A percentile compares a stretch with the other conserved stretches of the same genome.
Evolutionary conservation across 2,888 invertebrate species (phyloP).

Genomic region (Mechanitis messenoides): DNA sequence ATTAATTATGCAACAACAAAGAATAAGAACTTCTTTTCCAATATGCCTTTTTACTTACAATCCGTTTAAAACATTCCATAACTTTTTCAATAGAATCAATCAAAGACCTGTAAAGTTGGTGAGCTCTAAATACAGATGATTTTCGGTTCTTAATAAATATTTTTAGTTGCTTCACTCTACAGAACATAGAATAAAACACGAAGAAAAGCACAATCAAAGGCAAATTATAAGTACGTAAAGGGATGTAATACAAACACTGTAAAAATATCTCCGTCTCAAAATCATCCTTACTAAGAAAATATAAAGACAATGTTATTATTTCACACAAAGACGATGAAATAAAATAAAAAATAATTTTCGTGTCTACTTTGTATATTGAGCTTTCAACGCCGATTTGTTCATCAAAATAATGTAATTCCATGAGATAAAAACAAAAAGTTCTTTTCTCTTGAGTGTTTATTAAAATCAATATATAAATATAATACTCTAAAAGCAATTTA

Average conservation of each 20-base stretch:
- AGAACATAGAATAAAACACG: neutral
- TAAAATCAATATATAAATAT: neutral
- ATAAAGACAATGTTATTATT: neutral
- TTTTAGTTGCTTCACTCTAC: neutral
- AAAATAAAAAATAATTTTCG: neutral
- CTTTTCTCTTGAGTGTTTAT: neutral
- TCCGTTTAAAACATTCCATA: neutral
- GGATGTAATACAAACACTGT: neutral
- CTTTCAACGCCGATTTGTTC: neutral
- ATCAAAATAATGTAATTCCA: slow-evolving; percentile 2
- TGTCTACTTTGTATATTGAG: neutral
- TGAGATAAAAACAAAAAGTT: slow-evolving; percentile 1
- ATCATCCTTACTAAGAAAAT: neutral
- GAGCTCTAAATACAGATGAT: neutral
- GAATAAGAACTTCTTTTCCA: neutral
- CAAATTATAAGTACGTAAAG: neutral
- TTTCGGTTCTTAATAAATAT: neutral
- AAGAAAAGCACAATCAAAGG: neutral
- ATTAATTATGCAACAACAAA: neutral
- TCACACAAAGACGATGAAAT: neutral
- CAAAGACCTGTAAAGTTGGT: slow-evolving; percentile 1
- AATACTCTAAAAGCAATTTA: slow-evolving; percentile 1
- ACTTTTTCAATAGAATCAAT: neutral
- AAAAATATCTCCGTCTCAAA: neutral
- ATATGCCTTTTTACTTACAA: neutral